Base-by-base conservation (phyloP, 2,888 invertebrate genomes). In the Sinelater perroti region DNA sequence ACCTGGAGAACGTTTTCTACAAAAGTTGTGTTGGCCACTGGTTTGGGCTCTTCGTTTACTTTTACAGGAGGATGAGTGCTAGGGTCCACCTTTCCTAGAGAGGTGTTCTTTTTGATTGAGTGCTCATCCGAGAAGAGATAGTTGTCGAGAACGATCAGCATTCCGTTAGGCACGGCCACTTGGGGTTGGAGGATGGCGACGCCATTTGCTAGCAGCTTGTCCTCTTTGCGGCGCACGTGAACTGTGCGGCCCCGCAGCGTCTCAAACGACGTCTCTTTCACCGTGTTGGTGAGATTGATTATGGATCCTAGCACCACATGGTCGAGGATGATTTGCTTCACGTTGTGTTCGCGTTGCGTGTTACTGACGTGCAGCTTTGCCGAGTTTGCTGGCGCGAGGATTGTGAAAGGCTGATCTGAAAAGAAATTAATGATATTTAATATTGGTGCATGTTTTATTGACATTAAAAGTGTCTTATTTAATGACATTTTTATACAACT, bases 341-440 rank as follows among this genome's bases (percentile, higher is more conserved):
- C 78, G 30, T 49, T 49, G 17, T 33, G 53, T 30, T 58, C 58
- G 30, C 44, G 24, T 49, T 53, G 47, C 13, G 44, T 28, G 16
- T 28, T 35, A 28, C 30, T 53, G 1, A 28, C 33, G 33, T 81
- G 77, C 55, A 83, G 82, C 36, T 80, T 80, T 64, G 82, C 83
- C 46, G 74, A 71, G 67, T 81, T 81, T 66, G 80, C 78, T 64
- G 85, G 85, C 47, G 84, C 82, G 70, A 85, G 79, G 69, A 85
- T 80, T 70, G 85, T 85, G 69, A 82, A 85, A 7, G 83, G 83
- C 62, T 82, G 80, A 71, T 83, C 85, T 85, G 80, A 10, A 79
- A 80, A 44, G n/a, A n/a, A n/a, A n/a, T n/a, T n/a, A n/a, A n/a
- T n/a, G n/a, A n/a, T n/a, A n/a, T n/a, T n/a, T n/a, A n/a, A n/a